Evolutionary conservation across 2,797 vertebrate species (phyloP), one percentile per base, ranked within the genome.

Genomic region (Spizella passerina): DNA sequence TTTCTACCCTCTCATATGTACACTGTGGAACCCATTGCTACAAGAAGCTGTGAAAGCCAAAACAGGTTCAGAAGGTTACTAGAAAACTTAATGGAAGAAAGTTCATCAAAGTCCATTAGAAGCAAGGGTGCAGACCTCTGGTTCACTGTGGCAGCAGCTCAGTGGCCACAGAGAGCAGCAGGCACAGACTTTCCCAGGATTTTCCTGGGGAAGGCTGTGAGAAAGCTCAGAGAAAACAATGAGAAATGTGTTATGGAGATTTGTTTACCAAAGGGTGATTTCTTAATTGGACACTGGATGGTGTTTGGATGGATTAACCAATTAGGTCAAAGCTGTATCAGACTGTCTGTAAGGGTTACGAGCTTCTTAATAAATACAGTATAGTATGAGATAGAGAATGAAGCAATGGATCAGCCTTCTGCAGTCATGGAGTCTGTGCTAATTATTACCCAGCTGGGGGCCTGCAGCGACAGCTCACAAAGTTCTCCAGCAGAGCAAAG

Each of bases 391-490:
- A 55, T 14, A 32, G 8, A 53, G 20, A 55, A 55, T 55, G 10
- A 55, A 55, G 30, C 30, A 55, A 22, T 55, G n/a, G 52, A 55
- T 22, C 52, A 55, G n/a, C 17, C 20, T 55, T 55, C 52, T 55
- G 52, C 20, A 55, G 5, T 32, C 30, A 55, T 32, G 52, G n/a
- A 32, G 52, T 55, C n/a, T 22, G 30, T 55, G 30, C 52, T 55
- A 32, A 32, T 32, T 55, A 55, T 32, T 55, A 22, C 30, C 52
- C 52, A 32, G 30, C 52, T 53, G 30, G 30, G 52, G 13, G 13
- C 20, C 52, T 22, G 52, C 30, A 32, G 52, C 3, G 1, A 32
- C 52, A 32, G 20, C 13, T 55, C 44, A n/a, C 0, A 0, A 27
- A 73, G 41, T 27, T 23, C 20, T 66, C 49, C 32, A 52, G 23